phyloP scores from a whole-genome alignment of 1,140 invertebrate species.

The Trichonephila clavata region DNA sequence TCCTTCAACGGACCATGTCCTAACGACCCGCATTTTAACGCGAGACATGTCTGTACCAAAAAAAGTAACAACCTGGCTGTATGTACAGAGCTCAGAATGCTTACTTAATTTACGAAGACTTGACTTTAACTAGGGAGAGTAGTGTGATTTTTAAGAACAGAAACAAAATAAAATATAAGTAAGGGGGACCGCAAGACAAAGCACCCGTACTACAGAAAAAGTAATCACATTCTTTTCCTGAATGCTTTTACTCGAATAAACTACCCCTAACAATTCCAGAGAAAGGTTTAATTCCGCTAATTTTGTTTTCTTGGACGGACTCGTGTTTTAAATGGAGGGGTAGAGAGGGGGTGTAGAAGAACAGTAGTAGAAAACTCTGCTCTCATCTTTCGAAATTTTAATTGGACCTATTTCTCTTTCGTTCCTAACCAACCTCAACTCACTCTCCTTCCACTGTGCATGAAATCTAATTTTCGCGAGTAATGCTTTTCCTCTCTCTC shows the following conservation, averaged over 20 bases:
- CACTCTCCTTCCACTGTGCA: neutral
- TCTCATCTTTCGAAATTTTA: conserved; percentile 22
- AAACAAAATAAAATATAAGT: neutral
- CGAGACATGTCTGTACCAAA: neutral
- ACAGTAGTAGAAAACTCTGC: neutral
- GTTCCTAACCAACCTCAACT: conserved; percentile 27
- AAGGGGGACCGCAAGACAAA: neutral
- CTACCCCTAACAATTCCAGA: neutral
- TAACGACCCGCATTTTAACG: neutral
- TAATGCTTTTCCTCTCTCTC: neutral
- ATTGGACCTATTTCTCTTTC: conserved; percentile 46
- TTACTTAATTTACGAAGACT: conserved; percentile 8
- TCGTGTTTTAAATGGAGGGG: neutral
- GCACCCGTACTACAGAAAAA: neutral
- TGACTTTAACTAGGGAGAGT: neutral
- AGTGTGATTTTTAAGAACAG: neutral
- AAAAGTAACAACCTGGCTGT: neutral
- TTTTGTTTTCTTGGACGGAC: conserved; percentile 19
- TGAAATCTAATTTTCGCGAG: conserved; percentile 57
- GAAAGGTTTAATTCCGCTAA: conserved; percentile 49
- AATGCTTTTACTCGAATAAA: conserved; percentile 36
- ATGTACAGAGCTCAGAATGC: neutral
- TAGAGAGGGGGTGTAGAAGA: neutral
- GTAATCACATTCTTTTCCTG: conserved; percentile 27
- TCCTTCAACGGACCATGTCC: neutral